phyloP scores from a whole-genome alignment of 2,113 vertebrate genomes.

The Hypocryptadius cinnamomeus region DNA sequence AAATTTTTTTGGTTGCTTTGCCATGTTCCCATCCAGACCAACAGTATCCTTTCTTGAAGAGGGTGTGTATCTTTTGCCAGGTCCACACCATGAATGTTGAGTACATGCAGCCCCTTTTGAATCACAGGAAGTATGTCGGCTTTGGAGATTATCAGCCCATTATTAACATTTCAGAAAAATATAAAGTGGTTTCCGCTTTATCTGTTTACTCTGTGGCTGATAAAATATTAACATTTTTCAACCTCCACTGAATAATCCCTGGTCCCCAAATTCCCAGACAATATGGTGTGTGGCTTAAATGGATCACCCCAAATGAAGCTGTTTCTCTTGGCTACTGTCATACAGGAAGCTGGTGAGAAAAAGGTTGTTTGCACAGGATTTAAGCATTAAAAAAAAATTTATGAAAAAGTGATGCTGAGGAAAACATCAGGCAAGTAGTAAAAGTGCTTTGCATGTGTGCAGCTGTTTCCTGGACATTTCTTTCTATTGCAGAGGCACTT shows the following conservation, averaged over 20 bases:
- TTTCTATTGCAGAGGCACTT: conserved; percentile 38
- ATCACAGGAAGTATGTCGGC: conserved; percentile 66
- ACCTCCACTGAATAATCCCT: conserved; percentile 43
- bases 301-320: conserved; percentile 40
- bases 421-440: conserved; percentile 57
- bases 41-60: not conserved
- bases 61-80: not conserved
- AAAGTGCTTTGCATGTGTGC: conserved; percentile 57
- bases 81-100: not conserved
- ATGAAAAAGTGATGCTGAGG: conserved; percentile 55
- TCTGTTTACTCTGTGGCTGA: conserved; percentile 70
- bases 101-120: conserved; percentile 48
- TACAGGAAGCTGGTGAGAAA: conserved; percentile 66
- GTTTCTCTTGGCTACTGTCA: conserved; percentile 66
- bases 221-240: conserved; percentile 65
- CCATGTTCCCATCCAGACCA: not conserved
- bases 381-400: conserved; percentile 42
- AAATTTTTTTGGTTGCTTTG: not conserved
- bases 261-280: conserved; percentile 51
- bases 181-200: conserved; percentile 66
- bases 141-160: conserved; percentile 70
- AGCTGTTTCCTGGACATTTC: conserved; percentile 70
- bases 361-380: conserved; percentile 72
- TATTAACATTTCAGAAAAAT: conserved; percentile 66
- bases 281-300: conserved; percentile 27